These are phyloP conservation scores for Ditylenchus dipsaci DNA, from an alignment of 1,140 invertebrate genomes.

Conservation along the genomic window DNA sequence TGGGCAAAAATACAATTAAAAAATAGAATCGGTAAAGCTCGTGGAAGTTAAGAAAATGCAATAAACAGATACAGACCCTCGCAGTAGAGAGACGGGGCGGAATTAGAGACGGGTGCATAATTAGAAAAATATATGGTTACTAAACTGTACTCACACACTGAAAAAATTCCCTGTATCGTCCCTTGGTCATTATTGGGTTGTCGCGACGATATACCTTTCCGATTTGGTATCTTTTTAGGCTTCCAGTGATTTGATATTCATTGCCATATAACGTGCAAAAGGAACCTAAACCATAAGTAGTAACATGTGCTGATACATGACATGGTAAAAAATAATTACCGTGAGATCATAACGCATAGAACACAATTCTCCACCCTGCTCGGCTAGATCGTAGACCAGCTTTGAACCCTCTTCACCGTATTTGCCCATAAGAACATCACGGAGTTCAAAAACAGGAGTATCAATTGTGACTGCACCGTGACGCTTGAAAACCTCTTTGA, in stretches of 20 bases:
- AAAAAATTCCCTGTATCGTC: slow-evolving; percentile 94
- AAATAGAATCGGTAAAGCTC: no score
- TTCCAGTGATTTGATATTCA: slow-evolving; percentile 81
- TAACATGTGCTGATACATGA: slow-evolving; percentile 16
- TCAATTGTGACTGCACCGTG: slow-evolving; percentile 98
- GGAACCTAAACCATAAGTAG: slow-evolving; percentile 69
- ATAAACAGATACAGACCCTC: no score
- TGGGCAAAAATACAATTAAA: neutral
- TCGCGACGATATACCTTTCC: slow-evolving; percentile 86
- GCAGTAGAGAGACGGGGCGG: no score
- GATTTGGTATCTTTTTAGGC: slow-evolving; percentile 73
- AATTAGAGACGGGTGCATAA: no score
- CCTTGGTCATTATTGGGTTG: slow-evolving; percentile 91
- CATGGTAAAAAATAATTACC: slow-evolving; percentile 59
- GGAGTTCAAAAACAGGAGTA: slow-evolving; percentile 93
- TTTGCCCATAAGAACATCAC: slow-evolving; percentile 96
- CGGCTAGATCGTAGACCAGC: slow-evolving; percentile 93
- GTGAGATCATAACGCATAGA: slow-evolving; percentile 65
- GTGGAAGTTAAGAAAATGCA: no score
- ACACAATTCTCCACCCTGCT: slow-evolving; percentile 88
- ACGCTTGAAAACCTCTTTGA: slow-evolving; percentile 83
- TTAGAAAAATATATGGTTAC: no score
- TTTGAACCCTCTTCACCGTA: slow-evolving; percentile 99
- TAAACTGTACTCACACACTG: slow-evolving; percentile 97
- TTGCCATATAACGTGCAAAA: slow-evolving; percentile 91